Base-by-base conservation (phyloP, 2,888 invertebrate species). In the Chorisops tibialis region DNA sequence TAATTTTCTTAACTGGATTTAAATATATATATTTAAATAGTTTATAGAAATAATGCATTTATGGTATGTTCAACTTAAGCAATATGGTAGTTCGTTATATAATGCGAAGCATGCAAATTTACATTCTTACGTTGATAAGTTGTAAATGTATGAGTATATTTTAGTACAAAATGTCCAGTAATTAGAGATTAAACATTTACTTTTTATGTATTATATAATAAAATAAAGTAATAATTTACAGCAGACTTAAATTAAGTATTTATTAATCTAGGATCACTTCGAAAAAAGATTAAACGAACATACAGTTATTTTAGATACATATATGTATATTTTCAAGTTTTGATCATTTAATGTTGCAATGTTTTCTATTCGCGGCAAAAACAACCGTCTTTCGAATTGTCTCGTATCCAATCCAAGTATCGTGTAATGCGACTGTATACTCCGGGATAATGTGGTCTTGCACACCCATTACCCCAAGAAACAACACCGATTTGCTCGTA, bases 381-480 rank as follows among this genome's bases (percentile, higher is more conserved):
- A 74, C 93, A 93, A 48, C 89, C 90, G 70, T 93, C 92, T 69
- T 82, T 82, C 2, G 91, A 85, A 73, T 92, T 88, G 66, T 87
- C 85, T 65, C 81, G 77, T 68, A 93, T 91, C 93, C 93, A 93
- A 69, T 87, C 84, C 54, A 92, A 75, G 76, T 89, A 93, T 69
- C 87, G 85, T n/a, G 88, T 89, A 38, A 93, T 86, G 67, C 92
- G 81, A 1, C 91, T 91, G 75, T 93, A 93, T 1, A 93, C 91
- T 1, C 93, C 93, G 0, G 91, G 91, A 76, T 90, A 92, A 14
- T 91, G 90, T 6, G 87, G 85, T 64, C 92, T 81, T 1, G 91
- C 92, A 73, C 93, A 93, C 19, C 93, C 93, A 72, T 92, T 91
- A 35, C 93, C 93, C 93, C 93, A 93, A 0, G 92, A 92, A 0